phyloP scores from a whole-genome alignment of 2,113 vertebrate species.

The Pavo muticus region DNA sequence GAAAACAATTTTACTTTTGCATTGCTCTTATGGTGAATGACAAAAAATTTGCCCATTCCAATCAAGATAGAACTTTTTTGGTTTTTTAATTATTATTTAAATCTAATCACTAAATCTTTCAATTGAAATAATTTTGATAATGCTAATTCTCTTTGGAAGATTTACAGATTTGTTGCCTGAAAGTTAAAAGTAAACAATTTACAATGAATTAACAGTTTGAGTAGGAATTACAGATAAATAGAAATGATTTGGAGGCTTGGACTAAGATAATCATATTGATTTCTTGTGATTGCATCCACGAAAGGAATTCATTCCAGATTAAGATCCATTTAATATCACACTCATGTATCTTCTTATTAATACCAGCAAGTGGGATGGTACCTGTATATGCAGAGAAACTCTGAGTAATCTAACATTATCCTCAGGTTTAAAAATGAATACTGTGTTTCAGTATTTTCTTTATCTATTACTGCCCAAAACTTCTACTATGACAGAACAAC shows the following conservation, averaged over 20 bases:
- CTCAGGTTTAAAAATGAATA: background rate
- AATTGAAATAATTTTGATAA: background rate
- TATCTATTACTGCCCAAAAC: background rate
- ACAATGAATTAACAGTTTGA: background rate
- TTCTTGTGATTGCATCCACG: background rate
- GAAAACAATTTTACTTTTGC: background rate
- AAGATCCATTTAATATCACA: background rate
- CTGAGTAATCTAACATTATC: background rate
- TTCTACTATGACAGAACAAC: background rate
- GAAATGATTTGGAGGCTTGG: background rate
- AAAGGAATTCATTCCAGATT: background rate
- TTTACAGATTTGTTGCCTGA: background rate
- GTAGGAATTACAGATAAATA: background rate
- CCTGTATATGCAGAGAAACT: background rate
- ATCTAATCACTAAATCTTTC: background rate
- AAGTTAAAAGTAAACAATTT: background rate
- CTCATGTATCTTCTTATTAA: background rate
- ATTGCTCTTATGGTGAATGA: background rate
- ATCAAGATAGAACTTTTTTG: background rate
- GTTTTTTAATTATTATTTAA: background rate
- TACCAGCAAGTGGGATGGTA: background rate
- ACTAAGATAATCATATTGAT: background rate
- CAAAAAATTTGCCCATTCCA: background rate
- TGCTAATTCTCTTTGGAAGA: background rate
- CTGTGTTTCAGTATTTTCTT: background rate